Base-by-base conservation (phyloP, 2,888 invertebrate species). In the Drosophila melanosoma region DNA sequence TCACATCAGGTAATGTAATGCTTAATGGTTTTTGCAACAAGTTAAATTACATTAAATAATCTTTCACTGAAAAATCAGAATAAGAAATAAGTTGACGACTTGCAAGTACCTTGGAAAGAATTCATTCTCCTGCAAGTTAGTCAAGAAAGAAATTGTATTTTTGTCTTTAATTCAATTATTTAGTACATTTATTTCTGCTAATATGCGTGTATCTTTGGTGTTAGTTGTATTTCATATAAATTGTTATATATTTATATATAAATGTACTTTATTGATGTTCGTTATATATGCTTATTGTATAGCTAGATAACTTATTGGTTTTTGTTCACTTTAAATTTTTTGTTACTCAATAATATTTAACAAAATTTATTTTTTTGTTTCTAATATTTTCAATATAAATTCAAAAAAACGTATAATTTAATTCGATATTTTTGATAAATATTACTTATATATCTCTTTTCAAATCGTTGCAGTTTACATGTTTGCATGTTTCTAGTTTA, bases 171-270 rank as follows among this genome's bases (percentile, higher is more conserved):
- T 79, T 76, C 57, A 53, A 68, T 85, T 73, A 80, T 82, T 74
- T 89, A 83, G 79, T 88, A 69, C 51, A 73, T 76, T 81, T 76
- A 81, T 81, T 81, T 87, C 69, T 83, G 90, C 90, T 86, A 85
- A 74, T 90, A 87, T 89, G 87, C 79, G 69, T 75, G 88, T 87
- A 81, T 82, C 70, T 73, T 76, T 89, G 76, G 74, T 88, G 74
- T 83, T 74, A 69, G 61, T 76, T 74, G 68, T 74, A 67, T 80
- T 65, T 51, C 60, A 79, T 62, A 65, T 72, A 63, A 69, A 77
- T 38, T n/a, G 63, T 80, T 69, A 78, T 71, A 80, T 69, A 67
- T 80, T 66, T 65, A 68, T 79, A 71, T 76, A 71, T 70, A 85
- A 69, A 74, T 81, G 57, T 67, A 53, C 61, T 67, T 35, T 79